A percentile compares a stretch with the other conserved stretches of the same genome.
Conservation (phyloP, 2,113 vertebrate species). For the Caranx ignobilis region DNA sequence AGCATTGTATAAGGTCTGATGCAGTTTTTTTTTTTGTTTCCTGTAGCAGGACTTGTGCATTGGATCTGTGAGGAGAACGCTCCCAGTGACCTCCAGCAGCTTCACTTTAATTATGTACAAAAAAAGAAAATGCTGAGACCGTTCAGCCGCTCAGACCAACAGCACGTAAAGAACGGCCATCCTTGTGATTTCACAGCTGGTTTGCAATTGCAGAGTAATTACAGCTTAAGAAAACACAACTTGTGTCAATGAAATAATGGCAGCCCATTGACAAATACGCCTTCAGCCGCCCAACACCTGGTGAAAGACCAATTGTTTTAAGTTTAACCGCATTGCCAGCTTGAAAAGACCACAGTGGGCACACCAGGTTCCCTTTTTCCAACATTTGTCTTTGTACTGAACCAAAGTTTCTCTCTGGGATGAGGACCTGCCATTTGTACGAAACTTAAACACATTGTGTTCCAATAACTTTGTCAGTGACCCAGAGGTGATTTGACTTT, state of each 20-base stretch:
- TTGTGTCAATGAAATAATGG: slow-evolving; percentile 77
- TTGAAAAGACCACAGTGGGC: slow-evolving; percentile 57
- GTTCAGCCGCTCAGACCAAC: slow-evolving; percentile 36
- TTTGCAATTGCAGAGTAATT: slow-evolving; percentile 76
- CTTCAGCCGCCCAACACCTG: slow-evolving; percentile 62
- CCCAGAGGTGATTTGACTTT: slow-evolving; percentile 64
- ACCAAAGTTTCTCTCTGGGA: slow-evolving; percentile 48
- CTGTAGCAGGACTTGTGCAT: not conserved
- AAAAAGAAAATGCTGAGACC: slow-evolving; percentile 44
- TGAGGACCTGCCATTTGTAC: slow-evolving; percentile 38
- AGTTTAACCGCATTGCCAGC: slow-evolving; percentile 59
- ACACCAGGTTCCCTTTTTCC: slow-evolving; percentile 60
- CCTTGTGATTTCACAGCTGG: slow-evolving; percentile 77
- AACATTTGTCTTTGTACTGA: slow-evolving; percentile 65
- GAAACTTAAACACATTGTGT: slow-evolving; percentile 53
- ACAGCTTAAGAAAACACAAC: slow-evolving; percentile 74
- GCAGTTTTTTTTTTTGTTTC: slow-evolving; percentile 3
- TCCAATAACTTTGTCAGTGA: slow-evolving; percentile 62
- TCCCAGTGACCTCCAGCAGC: slow-evolving; percentile 41
- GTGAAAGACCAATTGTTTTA: slow-evolving; percentile 63
- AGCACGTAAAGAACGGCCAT: slow-evolving; percentile 38
- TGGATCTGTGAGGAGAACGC: slow-evolving; percentile 13
- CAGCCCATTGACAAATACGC: slow-evolving; percentile 68
- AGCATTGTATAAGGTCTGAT: slow-evolving; percentile 35
- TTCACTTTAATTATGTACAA: slow-evolving; percentile 46